Evolutionary conservation across 2,113 vertebrate species (phyloP).

Genomic region (Pitta sordida): DNA sequence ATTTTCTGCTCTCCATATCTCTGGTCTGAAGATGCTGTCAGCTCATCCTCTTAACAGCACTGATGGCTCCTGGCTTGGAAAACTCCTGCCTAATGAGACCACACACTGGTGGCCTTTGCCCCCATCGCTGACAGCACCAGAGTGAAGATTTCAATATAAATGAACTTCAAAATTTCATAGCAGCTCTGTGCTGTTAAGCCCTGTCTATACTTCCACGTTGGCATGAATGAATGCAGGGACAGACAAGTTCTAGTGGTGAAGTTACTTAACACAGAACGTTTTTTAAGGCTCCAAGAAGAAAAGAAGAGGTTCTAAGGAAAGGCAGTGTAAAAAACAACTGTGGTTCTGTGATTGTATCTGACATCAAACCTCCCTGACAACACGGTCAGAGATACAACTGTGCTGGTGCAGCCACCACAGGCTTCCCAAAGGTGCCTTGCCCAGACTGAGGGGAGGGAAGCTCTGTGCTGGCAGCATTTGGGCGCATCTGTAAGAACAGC

Average conservation of each 20-base stretch:
- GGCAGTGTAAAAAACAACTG: background rate
- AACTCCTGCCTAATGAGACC: background rate
- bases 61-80: background rate
- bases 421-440: background rate
- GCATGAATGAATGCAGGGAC: background rate
- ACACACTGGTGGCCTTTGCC: background rate
- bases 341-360: background rate
- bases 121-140: rapidly evolving
- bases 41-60: background rate
- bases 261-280: background rate
- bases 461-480: rapidly evolving
- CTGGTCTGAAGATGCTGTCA: background rate
- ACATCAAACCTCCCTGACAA: background rate
- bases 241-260: background rate
- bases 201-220: background rate
- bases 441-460: background rate
- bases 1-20: rapidly evolving
- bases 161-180: background rate
- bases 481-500: background rate
- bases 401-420: background rate
- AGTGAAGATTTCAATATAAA: rapidly evolving
- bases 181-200: background rate
- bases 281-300: background rate
- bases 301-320: background rate
- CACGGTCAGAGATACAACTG: rapidly evolving